Evolutionary conservation across 1,140 invertebrate genomes (phyloP).

Genomic region (Cryptotermes secundus): DNA sequence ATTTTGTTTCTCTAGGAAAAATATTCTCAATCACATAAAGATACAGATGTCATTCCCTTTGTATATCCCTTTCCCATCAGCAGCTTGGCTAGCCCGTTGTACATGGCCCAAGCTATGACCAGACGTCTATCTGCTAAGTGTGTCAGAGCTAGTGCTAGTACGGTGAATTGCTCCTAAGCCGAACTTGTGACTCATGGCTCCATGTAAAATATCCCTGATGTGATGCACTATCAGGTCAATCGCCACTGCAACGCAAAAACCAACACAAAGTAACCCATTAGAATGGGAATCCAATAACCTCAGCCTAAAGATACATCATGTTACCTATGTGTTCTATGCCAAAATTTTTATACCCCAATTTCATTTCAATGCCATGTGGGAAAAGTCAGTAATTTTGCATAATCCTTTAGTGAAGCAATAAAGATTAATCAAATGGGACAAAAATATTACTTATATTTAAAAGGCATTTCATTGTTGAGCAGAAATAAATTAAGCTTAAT

Average conservation of each 20-base stretch:
- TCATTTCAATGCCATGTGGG: not conserved
- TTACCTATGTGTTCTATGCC: not conserved
- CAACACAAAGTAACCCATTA: slow-evolving; percentile 19
- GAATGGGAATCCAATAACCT: slow-evolving; percentile 15
- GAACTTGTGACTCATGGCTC: slow-evolving; percentile 28
- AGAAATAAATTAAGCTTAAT: not conserved
- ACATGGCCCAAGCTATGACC: not conserved
- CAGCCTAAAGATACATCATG: not conserved
- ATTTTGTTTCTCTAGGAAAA: not conserved
- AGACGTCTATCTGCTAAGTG: slow-evolving; percentile 32
- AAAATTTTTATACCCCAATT: not conserved
- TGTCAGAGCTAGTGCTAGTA: slow-evolving; percentile 34
- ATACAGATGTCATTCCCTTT: not conserved
- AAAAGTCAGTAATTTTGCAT: not conserved
- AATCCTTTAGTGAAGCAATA: not conserved
- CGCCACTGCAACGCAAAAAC: slow-evolving; percentile 84
- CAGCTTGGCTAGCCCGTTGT: not conserved
- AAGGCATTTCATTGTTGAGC: not conserved
- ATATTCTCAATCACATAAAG: not conserved
- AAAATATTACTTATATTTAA: not conserved
- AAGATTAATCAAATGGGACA: not conserved
- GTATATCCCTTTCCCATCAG: not conserved
- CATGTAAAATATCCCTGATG: slow-evolving; percentile 90
- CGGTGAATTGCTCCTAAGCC: slow-evolving; percentile 1
- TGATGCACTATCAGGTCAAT: slow-evolving; percentile 98